phyloP scores from a whole-genome alignment of 1,140 invertebrate species.

The Zaprionus ghesquierei region DNA sequence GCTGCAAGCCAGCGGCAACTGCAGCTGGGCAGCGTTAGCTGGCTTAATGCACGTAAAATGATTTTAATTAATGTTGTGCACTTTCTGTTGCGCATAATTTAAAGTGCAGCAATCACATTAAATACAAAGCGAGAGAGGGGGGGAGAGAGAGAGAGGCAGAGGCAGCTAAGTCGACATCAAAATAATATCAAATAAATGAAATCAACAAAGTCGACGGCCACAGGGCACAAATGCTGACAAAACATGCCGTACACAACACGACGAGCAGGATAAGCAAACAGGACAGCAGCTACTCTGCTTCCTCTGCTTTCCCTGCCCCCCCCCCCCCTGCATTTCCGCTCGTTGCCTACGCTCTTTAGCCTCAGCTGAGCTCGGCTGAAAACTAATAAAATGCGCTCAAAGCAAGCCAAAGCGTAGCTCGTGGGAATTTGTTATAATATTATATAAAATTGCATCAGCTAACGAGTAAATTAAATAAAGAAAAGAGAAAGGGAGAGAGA shows the following conservation, averaged over 20 bases:
- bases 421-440: slow-evolving; percentile 49
- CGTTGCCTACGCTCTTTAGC: not conserved
- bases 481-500: not conserved
- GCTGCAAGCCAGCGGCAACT: not conserved
- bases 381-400: slow-evolving; percentile 40
- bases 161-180: slow-evolving; percentile 2
- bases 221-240: slow-evolving; percentile 29
- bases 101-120: slow-evolving; percentile 54
- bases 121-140: not conserved
- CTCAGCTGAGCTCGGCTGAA: not conserved
- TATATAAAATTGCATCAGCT: slow-evolving; percentile 66
- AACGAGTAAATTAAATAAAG: slow-evolving; percentile 66
- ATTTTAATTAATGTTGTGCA: slow-evolving; percentile 26
- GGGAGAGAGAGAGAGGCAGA: not conserved
- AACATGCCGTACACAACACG: slow-evolving; percentile 25
- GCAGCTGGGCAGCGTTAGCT: slow-evolving; percentile 1
- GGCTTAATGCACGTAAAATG: slow-evolving; percentile 11
- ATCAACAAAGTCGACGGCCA: slow-evolving; percentile 36
- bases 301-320: not conserved
- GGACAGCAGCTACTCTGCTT: not conserved
- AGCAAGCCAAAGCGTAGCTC: not conserved
- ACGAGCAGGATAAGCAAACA: not conserved
- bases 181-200: slow-evolving; percentile 47
- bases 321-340: not conserved
- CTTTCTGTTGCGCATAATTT: slow-evolving; percentile 33